Evolutionary conservation across 2,797 vertebrate species (phyloP).

Genomic region (Anableps anableps): DNA sequence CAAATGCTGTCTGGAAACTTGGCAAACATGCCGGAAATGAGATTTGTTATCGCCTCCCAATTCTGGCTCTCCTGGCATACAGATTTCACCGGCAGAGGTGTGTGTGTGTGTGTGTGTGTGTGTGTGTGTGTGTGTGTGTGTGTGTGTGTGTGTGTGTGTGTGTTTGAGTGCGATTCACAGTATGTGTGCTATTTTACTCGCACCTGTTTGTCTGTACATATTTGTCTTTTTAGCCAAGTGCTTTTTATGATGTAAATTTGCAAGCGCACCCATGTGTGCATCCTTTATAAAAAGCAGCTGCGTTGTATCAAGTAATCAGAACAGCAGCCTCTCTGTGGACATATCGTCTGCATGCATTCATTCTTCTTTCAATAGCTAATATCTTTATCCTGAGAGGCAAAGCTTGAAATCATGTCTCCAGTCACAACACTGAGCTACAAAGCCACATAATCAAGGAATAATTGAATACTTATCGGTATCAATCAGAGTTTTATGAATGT

Average conservation of each 20-base stretch:
- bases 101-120: slow-evolving; percentile 27
- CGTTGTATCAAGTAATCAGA: slow-evolving; percentile 46
- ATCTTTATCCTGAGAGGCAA: slow-evolving; percentile 48
- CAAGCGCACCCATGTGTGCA: slow-evolving; percentile 28
- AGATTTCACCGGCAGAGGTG: slow-evolving; percentile 23
- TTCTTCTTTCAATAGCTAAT: slow-evolving; percentile 46
- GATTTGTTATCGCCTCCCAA: slow-evolving; percentile 68
- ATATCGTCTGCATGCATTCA: slow-evolving; percentile 24
- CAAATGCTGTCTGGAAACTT: slow-evolving; percentile 65
- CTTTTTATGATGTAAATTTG: slow-evolving; percentile 64
- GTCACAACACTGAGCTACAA: slow-evolving; percentile 53
- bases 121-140: slow-evolving; percentile 14
- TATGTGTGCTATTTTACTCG: slow-evolving; percentile 9
- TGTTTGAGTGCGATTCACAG: slow-evolving; percentile 22
- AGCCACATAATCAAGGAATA: slow-evolving; percentile 66
- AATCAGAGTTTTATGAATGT: slow-evolving; percentile 37
- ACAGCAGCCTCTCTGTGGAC: slow-evolving; percentile 35
- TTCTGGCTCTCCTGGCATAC: slow-evolving; percentile 46
- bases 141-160: slow-evolving; percentile 26
- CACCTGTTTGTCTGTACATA: slow-evolving; percentile 42
- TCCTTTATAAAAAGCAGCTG: slow-evolving; percentile 47
- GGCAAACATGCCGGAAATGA: slow-evolving; percentile 74
- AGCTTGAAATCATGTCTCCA: slow-evolving; percentile 56
- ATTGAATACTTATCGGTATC: slow-evolving; percentile 66
- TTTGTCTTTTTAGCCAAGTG: slow-evolving; percentile 33